Percentiles rank a stretch among this genome's conserved stretches.
Evolutionary conservation across 2,113 vertebrate species (phyloP).

Genomic region (Oplegnathus fasciatus): DNA sequence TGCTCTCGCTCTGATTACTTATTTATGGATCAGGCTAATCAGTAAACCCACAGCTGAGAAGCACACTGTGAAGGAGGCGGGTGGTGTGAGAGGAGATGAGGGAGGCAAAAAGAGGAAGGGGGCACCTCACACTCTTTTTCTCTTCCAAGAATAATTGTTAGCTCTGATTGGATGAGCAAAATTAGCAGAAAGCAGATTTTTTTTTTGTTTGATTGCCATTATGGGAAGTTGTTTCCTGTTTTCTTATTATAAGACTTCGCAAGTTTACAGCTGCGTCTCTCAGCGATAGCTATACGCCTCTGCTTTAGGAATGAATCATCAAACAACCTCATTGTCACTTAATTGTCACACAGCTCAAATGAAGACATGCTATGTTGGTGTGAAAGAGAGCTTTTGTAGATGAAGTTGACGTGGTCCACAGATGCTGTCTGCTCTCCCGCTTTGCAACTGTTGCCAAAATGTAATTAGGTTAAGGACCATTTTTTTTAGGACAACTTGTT

Average conservation of each 20-base stretch:
- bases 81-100: constrained; percentile 38
- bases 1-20: constrained; percentile 76
- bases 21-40: constrained; percentile 80
- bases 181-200: constrained; percentile 20
- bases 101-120: constrained; percentile 30
- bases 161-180: constrained; percentile 38
- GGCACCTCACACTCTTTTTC: constrained; percentile 39
- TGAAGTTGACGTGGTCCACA: not conserved
- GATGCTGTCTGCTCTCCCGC: not conserved
- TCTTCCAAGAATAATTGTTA: constrained; percentile 52
- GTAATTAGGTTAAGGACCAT: not conserved
- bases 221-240: constrained; percentile 48
- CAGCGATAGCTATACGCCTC: constrained; percentile 20
- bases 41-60: constrained; percentile 74
- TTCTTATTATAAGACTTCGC: constrained; percentile 19
- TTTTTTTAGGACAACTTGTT: not conserved
- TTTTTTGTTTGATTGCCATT: constrained; percentile 15
- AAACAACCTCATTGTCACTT: constrained; percentile 51
- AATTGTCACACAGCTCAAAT: constrained; percentile 23
- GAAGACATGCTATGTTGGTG: not conserved
- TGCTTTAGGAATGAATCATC: constrained; percentile 59
- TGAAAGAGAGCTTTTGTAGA: constrained; percentile 12
- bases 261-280: constrained; percentile 37
- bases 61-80: constrained; percentile 60
- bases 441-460: not conserved